Evolutionary conservation across 1,140 invertebrate species (phyloP), one percentile per base, ranked within the genome.

Genomic region (Halictus rubicundus): DNA sequence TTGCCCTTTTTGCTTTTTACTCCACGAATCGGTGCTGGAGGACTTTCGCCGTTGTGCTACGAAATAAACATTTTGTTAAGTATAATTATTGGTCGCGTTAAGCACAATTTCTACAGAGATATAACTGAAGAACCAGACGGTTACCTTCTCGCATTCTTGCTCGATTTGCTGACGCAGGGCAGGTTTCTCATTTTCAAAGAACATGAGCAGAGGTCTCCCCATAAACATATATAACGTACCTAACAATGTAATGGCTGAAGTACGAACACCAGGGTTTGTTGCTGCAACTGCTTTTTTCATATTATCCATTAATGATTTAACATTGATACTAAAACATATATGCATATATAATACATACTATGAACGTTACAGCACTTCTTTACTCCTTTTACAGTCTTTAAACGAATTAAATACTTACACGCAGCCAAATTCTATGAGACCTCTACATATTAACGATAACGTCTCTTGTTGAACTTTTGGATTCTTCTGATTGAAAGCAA

Each of bases 381-480:
- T 61, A 77, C 68, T 52, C 21, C 32, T 61, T 7, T 52, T 27
- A 57, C 1, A 69, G 25, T 52, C 14, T 57, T 66, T 73, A 79
- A 80, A 80, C 23, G 12, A 25, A 77, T 85, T 68, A 9, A 14
- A 77, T 68, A 94, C 94, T 94, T 93, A 96, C 95, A 94, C 93
- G 84, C 97, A 95, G 39, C 98, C 98, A 94, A 98, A 98, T 88
- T 98, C 97, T 81, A 95, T 95, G 0, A 98, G 94, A 25, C 97
- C 95, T 59, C 93, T 94, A 6, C 95, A 93, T 49, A 98, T 92
- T 97, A 98, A 98, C 42, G 95, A 93, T 23, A 98, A 93, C 66
- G 96, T 94, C 92, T 98, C 97, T 19, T 97, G 95, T 86, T 98
- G 97, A 52, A 98, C 97, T 91, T 98, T 98, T 0, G 98, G 98